Conservation (phyloP, 2,888 invertebrate genomes). For the Trichogramma dendrolimi region DNA sequence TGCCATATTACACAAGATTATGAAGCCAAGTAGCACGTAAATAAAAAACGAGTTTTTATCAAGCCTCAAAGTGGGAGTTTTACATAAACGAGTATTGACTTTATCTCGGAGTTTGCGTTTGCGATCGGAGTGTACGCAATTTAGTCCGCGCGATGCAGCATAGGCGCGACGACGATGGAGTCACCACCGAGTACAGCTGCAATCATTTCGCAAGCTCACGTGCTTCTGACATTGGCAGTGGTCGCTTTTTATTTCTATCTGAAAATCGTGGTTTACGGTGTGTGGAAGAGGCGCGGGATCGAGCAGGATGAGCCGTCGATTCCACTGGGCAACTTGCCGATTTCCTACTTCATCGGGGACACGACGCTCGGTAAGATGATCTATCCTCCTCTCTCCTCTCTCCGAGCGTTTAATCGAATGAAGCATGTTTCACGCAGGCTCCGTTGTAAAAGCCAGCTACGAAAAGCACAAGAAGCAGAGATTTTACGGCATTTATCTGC, state of each 20-base stretch:
- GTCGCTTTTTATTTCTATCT: constrained; percentile 33
- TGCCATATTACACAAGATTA: no score
- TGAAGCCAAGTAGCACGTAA: no score
- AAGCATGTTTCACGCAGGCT: constrained; percentile 12
- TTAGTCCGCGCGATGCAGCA: no score
- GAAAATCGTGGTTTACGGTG: constrained; percentile 32
- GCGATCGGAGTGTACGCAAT: no score
- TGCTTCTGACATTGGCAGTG: background rate
- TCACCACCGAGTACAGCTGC: no score
- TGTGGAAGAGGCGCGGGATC: constrained; percentile 33
- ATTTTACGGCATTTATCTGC: constrained; percentile 28
- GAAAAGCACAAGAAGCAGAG: constrained; percentile 17
- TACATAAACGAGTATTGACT: no score
- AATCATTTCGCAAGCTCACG: no score
- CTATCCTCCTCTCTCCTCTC: no score
- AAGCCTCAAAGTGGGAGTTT: no score
- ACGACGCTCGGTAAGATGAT: constrained; percentile 11
- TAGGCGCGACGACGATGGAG: no score
- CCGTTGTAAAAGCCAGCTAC: constrained; percentile 13
- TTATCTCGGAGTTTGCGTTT: no score
- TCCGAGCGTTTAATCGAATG: background rate
- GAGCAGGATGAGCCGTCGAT: constrained; percentile 30
- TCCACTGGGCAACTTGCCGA: constrained; percentile 34
- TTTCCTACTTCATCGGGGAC: constrained; percentile 12
- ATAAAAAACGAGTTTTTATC: no score